phyloP scores from a whole-genome alignment of 2,797 vertebrate species.

The Echiichthys vipera region DNA sequence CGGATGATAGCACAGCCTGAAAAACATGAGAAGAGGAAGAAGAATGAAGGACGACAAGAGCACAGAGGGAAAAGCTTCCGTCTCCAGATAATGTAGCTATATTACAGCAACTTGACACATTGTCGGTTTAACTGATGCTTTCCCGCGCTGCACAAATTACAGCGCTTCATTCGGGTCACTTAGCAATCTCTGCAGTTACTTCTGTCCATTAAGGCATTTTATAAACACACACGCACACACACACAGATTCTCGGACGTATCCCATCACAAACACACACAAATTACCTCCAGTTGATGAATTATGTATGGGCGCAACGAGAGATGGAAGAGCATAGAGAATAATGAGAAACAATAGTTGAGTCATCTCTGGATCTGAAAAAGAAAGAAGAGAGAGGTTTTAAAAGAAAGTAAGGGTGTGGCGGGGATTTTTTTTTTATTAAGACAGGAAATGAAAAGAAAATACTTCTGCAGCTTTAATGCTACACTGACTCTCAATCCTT shows the following conservation, averaged over 20 bases:
- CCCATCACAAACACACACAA: constrained; percentile 48
- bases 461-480: constrained; percentile 13
- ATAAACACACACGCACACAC: constrained; percentile 44
- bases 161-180: constrained; percentile 61
- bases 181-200: constrained; percentile 53
- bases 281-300: constrained; percentile 87
- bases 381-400: constrained; percentile 43
- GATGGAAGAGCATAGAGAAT: constrained; percentile 80
- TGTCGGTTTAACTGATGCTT: constrained; percentile 51
- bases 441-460: constrained; percentile 18
- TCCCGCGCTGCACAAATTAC: constrained; percentile 40
- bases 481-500: constrained; percentile 3
- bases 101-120: constrained; percentile 37
- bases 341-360: constrained; percentile 77
- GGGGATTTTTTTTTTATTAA: constrained; percentile 16
- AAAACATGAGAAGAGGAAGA: constrained; percentile 30
- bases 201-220: constrained; percentile 54
- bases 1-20: constrained; percentile 93
- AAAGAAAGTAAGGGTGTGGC: background rate
- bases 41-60: constrained; percentile 10
- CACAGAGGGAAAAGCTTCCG: constrained; percentile 19
- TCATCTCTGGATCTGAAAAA: constrained; percentile 84
- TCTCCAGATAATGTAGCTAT: constrained; percentile 35
- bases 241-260: constrained; percentile 21
- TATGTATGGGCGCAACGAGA: constrained; percentile 84